These are phyloP conservation scores for Sminthopsis crassicaudata DNA, from an alignment of 2,113 vertebrate genomes.

Conservation along the genomic window DNA sequence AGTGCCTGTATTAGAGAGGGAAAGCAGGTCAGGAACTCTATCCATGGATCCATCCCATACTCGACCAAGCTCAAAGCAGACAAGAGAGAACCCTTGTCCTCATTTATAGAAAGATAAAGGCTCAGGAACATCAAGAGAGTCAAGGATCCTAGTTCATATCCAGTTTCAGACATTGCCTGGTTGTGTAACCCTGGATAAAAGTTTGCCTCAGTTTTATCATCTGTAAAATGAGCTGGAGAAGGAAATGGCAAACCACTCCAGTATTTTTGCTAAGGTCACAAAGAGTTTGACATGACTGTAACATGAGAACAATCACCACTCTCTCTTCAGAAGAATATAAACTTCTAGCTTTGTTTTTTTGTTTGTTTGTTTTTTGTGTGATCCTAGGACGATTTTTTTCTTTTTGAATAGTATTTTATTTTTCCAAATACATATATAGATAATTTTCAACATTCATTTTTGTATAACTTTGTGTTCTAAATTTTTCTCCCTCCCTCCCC, in stretches of 20 bases:
- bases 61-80: background rate
- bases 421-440: too few relatives aligned
- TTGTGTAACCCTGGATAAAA: background rate
- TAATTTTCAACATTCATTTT: too few relatives aligned
- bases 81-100: background rate
- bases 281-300: background rate
- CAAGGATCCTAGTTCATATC: background rate
- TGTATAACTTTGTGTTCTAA: too few relatives aligned
- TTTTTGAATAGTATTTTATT: too few relatives aligned
- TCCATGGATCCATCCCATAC: fast-evolving
- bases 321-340: background rate
- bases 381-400: background rate
- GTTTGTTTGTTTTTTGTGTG: background rate
- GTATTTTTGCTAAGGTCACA: background rate
- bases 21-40: background rate
- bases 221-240: background rate
- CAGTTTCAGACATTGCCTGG: background rate
- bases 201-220: background rate
- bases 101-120: background rate
- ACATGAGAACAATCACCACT: background rate
- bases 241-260: background rate
- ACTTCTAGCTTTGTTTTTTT: background rate
- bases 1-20: conserved; percentile 84
- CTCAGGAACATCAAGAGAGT: background rate
- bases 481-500: too few relatives aligned